Percentiles rank a stretch among this genome's conserved stretches.
These are phyloP conservation scores for Mastomys coucha DNA, from an alignment of 2,113 vertebrate species.

Conservation along the genomic window DNA sequence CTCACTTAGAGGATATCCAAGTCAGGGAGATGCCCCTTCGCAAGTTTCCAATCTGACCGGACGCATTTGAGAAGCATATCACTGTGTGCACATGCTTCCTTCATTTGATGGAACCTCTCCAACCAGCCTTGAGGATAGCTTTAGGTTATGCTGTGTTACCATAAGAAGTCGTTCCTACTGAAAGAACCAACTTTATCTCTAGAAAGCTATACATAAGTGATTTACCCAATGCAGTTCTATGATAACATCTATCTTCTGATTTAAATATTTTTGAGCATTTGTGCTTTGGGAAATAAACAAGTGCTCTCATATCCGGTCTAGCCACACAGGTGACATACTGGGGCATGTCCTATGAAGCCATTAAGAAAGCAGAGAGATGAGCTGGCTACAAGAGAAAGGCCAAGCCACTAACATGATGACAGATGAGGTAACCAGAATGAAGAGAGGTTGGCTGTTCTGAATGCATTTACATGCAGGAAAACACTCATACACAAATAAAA, in stretches of 20 bases:
- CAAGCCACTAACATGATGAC: background rate
- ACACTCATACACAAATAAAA: background rate
- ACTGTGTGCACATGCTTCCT: background rate
- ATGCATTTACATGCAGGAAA: background rate
- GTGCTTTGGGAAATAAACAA: background rate
- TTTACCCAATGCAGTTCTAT: background rate
- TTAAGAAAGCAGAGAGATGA: background rate
- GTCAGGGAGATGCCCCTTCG: background rate
- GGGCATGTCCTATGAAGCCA: background rate
- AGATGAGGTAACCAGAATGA: background rate
- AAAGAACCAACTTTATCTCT: background rate
- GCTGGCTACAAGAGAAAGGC: background rate
- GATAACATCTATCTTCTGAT: background rate
- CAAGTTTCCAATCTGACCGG: background rate
- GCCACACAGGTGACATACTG: background rate
- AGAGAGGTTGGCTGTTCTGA: background rate
- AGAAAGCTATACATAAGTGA: background rate
- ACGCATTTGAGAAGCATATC: background rate
- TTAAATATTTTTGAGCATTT: background rate
- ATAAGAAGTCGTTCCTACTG: background rate
- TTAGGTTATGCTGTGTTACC: background rate
- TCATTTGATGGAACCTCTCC: background rate
- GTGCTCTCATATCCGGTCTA: background rate
- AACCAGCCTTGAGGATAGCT: background rate
- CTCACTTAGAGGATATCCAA: background rate